Evolutionary conservation across 1,140 invertebrate species (phyloP).

Genomic region (Brachionus koreanus): DNA sequence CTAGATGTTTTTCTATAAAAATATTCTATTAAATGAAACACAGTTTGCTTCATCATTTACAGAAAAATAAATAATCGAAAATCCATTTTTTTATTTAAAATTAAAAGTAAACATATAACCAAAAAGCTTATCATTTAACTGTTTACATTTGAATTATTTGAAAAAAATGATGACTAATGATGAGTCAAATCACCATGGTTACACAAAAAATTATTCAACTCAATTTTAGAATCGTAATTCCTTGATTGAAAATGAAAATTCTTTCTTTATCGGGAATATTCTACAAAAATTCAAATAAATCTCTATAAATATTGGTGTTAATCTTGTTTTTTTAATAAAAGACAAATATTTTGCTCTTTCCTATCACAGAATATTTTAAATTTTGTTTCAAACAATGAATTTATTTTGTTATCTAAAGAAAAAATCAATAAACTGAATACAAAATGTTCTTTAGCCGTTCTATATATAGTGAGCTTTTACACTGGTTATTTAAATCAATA

Average conservation of each 20-base stretch:
- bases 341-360: not conserved
- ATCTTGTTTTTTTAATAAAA: not conserved
- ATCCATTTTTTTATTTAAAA: not conserved
- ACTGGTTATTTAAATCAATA: not conserved
- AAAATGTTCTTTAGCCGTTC: not conserved
- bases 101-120: no score
- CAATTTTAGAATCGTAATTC: not conserved
- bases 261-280: not conserved
- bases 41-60: no score
- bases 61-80: no score
- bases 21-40: no score
- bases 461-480: not conserved
- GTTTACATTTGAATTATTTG: not conserved
- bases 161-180: not conserved
- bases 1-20: no score
- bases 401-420: not conserved
- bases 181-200: not conserved
- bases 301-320: not conserved
- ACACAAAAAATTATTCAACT: not conserved
- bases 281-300: not conserved
- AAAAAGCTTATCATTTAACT: no score
- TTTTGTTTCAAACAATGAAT: not conserved
- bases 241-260: not conserved
- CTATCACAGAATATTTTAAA: not conserved
- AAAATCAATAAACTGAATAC: not conserved